Percentiles rank a stretch among this genome's conserved stretches.
phyloP scores from a whole-genome alignment of 1,140 invertebrate species.

The Potamilus streckersoni region DNA sequence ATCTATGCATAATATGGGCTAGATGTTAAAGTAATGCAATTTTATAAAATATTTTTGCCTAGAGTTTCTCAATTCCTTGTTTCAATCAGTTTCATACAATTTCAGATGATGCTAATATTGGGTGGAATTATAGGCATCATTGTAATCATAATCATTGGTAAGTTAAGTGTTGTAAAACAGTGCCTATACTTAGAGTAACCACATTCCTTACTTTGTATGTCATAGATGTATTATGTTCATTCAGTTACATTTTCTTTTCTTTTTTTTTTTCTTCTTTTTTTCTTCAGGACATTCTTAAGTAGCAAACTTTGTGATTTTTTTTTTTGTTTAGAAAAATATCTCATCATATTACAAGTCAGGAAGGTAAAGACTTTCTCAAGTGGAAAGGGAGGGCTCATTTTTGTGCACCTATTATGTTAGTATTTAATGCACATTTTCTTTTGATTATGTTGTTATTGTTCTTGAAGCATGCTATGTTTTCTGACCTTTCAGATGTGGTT shows the following conservation, averaged over 20 bases:
- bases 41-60: too few species aligned
- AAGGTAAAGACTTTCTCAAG: too few species aligned
- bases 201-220: constrained; percentile 4
- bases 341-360: too few species aligned
- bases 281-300: neutral
- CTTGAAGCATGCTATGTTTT: constrained; percentile 20
- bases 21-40: too few species aligned
- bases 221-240: constrained; percentile 13
- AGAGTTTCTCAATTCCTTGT: too few species aligned
- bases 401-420: too few species aligned
- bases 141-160: constrained; percentile 89
- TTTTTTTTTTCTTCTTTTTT: constrained; percentile 6
- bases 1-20: too few species aligned
- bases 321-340: too few species aligned
- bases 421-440: neutral
- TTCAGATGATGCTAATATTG: constrained; percentile 94
- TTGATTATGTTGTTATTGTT: constrained; percentile 12
- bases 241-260: constrained; percentile 7
- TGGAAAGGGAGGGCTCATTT: too few species aligned
- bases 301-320: too few species aligned
- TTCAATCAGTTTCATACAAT: constrained; percentile 25
- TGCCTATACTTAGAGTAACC: neutral
- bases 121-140: constrained; percentile 88
- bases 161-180: constrained; percentile 65
- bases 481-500: constrained; percentile 46